Evolutionary conservation across 2,797 vertebrate genomes (phyloP), one percentile per base, ranked within the genome.

Genomic region (Parauchenoglanis punctatus): DNA sequence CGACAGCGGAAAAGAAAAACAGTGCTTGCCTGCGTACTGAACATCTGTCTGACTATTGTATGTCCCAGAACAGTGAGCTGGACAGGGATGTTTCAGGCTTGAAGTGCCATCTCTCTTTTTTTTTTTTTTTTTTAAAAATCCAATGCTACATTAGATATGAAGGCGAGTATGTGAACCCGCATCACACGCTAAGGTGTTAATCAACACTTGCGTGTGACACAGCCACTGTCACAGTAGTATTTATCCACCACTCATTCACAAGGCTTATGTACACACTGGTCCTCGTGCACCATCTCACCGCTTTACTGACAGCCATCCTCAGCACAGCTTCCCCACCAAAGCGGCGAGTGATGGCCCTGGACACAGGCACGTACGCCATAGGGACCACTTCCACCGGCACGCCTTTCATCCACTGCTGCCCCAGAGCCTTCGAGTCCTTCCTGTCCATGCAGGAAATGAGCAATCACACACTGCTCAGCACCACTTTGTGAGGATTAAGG

Each of bases 351-450:
- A 99, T 96, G 25, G 93, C 93, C 92, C 95, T 97, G 92, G 95
- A 96, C 89, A 99, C 93, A 0, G 99, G 99, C 2, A 98, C 95
- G 0, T 98, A 97, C 2, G 98, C 97, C 98, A 99, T 99, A 10
- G 99, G 99, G 88, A 99, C 97, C 58, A 99, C 97, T 92, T 99
- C 99, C 0, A 99, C 96, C 0, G 98, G 99, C 83, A 99, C 96
- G 0, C 99, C 98, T 91, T 97, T 99, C 93, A 97, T 98, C 98
- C 98, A 99, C 61, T 97, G 97, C 91, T 99, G 96, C n/a, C 99
- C 98, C 0, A 99, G 96, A 85, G 91, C 93, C 91, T 95, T 92
- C 0, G 98, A 99, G 93, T 97, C 97, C 89, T 99, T 99, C 93
- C 98, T 99, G 89, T 7, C 72, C 52, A 89, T 56, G 81, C 49